phyloP scores from a whole-genome alignment of 2,797 vertebrate genomes.

The Sebastes taczanowskii region DNA sequence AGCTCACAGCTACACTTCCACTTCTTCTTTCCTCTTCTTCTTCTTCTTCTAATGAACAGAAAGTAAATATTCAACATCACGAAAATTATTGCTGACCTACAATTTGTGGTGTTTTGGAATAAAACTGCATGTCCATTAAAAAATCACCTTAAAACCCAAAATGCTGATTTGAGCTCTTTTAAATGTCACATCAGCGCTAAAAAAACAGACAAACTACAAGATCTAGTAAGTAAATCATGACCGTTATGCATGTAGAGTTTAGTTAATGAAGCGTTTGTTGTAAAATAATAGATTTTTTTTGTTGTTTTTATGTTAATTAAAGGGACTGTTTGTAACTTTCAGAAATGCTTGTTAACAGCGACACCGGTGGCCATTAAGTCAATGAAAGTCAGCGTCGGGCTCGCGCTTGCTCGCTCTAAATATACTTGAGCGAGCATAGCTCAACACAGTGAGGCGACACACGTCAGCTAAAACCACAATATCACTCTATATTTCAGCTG shows the following conservation, averaged over 20 bases:
- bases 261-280: neutral
- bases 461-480: accelerated
- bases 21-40: conserved; percentile 19
- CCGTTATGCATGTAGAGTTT: neutral
- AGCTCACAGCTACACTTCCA: neutral
- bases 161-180: neutral
- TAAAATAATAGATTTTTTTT: neutral
- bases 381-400: too few species aligned
- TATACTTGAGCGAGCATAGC: accelerated
- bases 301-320: too few species aligned
- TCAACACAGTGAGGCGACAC: too few species aligned
- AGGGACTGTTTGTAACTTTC: too few species aligned
- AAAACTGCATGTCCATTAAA: neutral
- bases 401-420: too few species aligned
- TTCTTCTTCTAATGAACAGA: neutral
- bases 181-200: neutral
- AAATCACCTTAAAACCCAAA: neutral
- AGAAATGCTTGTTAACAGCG: too few species aligned
- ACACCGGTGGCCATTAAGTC: too few species aligned
- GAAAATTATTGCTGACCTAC: neutral
- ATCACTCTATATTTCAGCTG: too few species aligned
- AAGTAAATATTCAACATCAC: neutral
- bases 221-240: neutral
- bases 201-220: neutral
- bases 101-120: neutral